phyloP scores from a whole-genome alignment of 2,113 vertebrate species.

The Alligator sinensis region DNA sequence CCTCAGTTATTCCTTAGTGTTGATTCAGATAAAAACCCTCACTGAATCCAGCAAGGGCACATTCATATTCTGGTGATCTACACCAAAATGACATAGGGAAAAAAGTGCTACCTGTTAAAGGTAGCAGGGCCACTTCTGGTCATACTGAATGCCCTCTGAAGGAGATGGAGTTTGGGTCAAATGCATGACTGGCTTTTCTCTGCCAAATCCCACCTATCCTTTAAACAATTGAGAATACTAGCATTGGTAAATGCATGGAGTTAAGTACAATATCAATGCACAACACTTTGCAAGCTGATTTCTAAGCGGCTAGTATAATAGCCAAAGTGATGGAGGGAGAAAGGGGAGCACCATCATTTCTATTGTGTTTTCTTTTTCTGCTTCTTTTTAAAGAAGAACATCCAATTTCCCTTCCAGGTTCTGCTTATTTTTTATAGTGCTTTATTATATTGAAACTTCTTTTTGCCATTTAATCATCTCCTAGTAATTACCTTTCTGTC shows the following conservation, averaged over 20 bases:
- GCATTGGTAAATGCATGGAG: background rate
- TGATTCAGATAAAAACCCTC: background rate
- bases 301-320: background rate
- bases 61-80: background rate
- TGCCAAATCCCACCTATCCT: background rate
- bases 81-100: background rate
- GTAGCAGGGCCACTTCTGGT: background rate
- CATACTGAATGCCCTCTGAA: background rate
- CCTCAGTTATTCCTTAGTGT: background rate
- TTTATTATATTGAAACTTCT: background rate
- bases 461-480: background rate
- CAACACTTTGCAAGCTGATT: background rate
- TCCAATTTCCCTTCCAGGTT: background rate
- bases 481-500: background rate
- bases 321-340: too few species aligned
- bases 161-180: background rate
- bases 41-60: background rate
- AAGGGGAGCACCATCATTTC: background rate
- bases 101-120: background rate
- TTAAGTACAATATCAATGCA: background rate
- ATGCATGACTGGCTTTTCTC: background rate
- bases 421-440: background rate
- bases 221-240: background rate
- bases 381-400: background rate
- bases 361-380: background rate